A percentile compares a stretch with the other conserved stretches of the same genome.
Evolutionary conservation across 2,113 vertebrate genomes (phyloP).

Genomic region (Ctenomys sociabilis): DNA sequence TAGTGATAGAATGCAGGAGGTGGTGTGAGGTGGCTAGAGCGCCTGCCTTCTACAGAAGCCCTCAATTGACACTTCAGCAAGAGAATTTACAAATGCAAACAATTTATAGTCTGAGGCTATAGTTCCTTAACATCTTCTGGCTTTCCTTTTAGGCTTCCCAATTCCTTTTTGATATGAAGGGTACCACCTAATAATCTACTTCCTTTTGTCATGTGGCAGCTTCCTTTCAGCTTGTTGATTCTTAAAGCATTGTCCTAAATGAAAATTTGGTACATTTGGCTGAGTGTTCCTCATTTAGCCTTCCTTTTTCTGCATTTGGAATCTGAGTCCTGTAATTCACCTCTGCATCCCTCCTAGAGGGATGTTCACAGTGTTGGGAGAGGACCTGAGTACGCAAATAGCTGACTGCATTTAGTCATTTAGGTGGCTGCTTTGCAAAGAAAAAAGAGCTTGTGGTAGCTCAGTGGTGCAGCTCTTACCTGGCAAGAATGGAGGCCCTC

Average conservation of each 20-base stretch:
- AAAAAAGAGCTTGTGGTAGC: neutral
- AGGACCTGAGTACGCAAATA: neutral
- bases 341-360: neutral
- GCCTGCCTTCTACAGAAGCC: neutral
- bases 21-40: neutral
- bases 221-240: constrained; percentile 3
- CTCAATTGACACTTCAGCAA: neutral
- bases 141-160: neutral
- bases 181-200: neutral
- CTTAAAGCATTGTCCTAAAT: neutral
- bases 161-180: neutral
- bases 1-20: no score
- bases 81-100: neutral
- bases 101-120: neutral
- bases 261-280: neutral
- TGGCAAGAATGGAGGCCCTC: neutral
- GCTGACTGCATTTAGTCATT: neutral
- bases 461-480: neutral
- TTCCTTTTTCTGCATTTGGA: neutral
- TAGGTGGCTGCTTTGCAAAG: neutral
- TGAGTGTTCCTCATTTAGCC: neutral
- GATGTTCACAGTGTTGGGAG: neutral
- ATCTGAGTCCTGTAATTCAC: neutral
- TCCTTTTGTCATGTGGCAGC: neutral
- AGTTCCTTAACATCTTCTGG: neutral